Conservation (phyloP, 2,113 vertebrate genomes). For the pig (Sus scrofa) region DNA sequence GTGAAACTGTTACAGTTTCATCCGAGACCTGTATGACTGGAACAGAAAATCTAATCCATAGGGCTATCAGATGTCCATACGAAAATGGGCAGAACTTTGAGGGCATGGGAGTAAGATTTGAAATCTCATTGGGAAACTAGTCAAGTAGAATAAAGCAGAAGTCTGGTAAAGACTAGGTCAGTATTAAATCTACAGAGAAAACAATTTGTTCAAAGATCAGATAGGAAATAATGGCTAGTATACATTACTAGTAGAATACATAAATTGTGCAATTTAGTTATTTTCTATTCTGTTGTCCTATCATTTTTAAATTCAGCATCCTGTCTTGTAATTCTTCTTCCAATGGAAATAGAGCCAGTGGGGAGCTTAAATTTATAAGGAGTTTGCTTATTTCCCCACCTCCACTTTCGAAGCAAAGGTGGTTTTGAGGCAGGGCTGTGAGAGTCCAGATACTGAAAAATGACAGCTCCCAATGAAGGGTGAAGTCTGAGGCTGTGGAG, state of each 20-base stretch:
- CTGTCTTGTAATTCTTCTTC: neutral
- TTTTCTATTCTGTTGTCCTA: neutral
- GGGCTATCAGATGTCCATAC: neutral
- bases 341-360: neutral
- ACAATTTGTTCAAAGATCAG: conserved; percentile 10
- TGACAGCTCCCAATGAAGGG: conserved; percentile 1
- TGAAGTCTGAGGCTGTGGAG: neutral
- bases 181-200: conserved; percentile 45
- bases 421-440: neutral
- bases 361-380: neutral
- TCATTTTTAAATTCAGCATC: neutral
- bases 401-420: neutral
- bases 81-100: neutral
- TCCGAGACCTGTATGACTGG: conserved; percentile 6
- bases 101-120: conserved; percentile 51
- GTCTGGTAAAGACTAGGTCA: conserved; percentile 48
- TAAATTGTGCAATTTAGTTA: neutral
- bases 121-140: conserved; percentile 32
- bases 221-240: neutral
- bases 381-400: neutral
- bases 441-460: conserved; percentile 2
- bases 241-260: neutral
- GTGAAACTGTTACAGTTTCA: conserved; percentile 60
- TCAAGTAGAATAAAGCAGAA: conserved; percentile 51
- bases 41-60: neutral